Percentiles rank a stretch among this genome's conserved stretches.
Conservation (phyloP, 2,113 vertebrate species). For the Tetrax tetrax region DNA sequence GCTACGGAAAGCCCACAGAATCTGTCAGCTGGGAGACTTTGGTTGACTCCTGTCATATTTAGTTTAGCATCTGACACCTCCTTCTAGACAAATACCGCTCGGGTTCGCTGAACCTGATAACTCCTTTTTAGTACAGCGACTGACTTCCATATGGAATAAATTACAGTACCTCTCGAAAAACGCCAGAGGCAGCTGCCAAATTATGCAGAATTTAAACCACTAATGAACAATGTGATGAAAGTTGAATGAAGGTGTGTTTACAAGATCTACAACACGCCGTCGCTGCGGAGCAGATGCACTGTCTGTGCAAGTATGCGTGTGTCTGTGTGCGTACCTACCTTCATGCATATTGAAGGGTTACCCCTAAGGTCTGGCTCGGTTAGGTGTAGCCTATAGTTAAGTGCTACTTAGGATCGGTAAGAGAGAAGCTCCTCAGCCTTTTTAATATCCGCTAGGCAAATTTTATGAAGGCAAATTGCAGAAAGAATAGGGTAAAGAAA, state of each 20-base stretch:
- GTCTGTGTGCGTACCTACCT: background rate
- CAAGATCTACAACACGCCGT: background rate
- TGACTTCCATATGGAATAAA: conserved; percentile 57
- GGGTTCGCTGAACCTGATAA: conserved; percentile 58
- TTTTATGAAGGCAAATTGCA: background rate
- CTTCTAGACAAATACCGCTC: conserved; percentile 51
- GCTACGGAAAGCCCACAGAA: background rate
- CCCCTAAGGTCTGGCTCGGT: background rate
- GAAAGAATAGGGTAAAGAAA: background rate
- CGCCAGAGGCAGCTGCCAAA: conserved; percentile 62
- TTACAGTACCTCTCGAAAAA: conserved; percentile 39
- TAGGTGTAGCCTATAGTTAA: background rate
- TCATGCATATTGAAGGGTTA: background rate
- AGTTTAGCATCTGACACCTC: conserved; percentile 69
- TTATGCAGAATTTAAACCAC: conserved; percentile 42
- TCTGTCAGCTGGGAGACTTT: conserved; percentile 61
- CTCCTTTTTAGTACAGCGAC: conserved; percentile 46
- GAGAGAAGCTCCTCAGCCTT: background rate
- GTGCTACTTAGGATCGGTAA: background rate
- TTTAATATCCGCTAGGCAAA: fast-evolving
- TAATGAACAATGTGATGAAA: conserved; percentile 51
- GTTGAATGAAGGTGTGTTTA: conserved; percentile 53
- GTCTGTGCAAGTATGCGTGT: conserved; percentile 2
- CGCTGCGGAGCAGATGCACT: conserved; percentile 39
- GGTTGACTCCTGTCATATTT: conserved; percentile 61